phyloP scores from a whole-genome alignment of 1,140 invertebrate genomes.

The Drosophila leontia region DNA sequence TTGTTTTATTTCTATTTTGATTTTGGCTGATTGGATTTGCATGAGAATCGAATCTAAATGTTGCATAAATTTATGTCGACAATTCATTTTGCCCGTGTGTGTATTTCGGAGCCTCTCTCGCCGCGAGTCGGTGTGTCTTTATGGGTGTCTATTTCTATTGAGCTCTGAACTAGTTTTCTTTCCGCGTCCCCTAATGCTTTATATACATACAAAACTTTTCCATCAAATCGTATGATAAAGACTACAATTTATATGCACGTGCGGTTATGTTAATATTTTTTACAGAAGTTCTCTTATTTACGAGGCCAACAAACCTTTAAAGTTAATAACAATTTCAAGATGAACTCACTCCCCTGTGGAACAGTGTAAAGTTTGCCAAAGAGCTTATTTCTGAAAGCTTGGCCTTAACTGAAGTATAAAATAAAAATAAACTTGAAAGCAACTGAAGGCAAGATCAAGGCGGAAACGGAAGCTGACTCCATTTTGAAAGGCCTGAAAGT shows the following conservation, averaged over 20 bases:
- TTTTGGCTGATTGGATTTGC: slow-evolving; percentile 70
- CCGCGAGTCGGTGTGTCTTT: slow-evolving; percentile 28
- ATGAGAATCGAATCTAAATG: slow-evolving; percentile 82
- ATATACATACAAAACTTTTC: slow-evolving; percentile 21
- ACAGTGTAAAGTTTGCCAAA: slow-evolving; percentile 34
- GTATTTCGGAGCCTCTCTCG: slow-evolving; percentile 56
- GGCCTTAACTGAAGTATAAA: not conserved
- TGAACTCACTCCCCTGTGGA: not conserved
- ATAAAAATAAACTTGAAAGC: slow-evolving; percentile 32
- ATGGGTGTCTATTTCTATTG: slow-evolving; percentile 25
- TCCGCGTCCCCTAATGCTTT: slow-evolving; percentile 19
- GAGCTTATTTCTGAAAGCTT: slow-evolving; percentile 16
- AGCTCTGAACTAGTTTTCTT: slow-evolving; percentile 72
- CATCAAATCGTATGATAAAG: slow-evolving; percentile 5
- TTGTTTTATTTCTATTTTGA: slow-evolving; percentile 48
- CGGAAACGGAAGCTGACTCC: slow-evolving; percentile 41
- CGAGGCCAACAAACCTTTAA: slow-evolving; percentile 3
- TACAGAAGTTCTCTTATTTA: slow-evolving; percentile 17
- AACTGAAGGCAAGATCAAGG: slow-evolving; percentile 2
- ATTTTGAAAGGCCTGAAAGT: slow-evolving; percentile 27
- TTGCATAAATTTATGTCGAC: slow-evolving; percentile 77
- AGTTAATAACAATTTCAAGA: not conserved
- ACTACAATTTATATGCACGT: slow-evolving; percentile 21
- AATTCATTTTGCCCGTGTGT: slow-evolving; percentile 63
- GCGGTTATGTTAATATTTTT: slow-evolving; percentile 24